Conservation (phyloP, 1,140 invertebrate species). For the Physella acuta region DNA sequence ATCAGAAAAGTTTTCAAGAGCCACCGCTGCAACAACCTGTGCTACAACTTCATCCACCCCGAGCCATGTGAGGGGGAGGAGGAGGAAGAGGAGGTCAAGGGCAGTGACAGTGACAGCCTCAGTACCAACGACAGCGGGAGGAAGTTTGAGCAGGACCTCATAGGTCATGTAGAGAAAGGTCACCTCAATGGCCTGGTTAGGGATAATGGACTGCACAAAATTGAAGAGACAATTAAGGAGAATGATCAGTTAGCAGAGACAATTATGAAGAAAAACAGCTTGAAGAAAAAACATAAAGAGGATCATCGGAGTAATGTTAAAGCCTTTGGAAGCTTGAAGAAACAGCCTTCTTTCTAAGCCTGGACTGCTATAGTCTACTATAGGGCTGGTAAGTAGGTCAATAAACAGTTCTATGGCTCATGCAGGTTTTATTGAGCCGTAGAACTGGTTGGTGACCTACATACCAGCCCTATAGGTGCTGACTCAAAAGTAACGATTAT, state of each 20-base stretch:
- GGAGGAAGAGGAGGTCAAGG: neutral
- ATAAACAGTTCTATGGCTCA: too few relatives aligned
- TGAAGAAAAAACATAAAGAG: neutral
- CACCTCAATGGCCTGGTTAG: neutral
- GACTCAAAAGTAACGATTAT: too few relatives aligned
- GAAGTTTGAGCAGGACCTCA: neutral
- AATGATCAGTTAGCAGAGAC: neutral
- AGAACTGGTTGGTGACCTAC: too few relatives aligned
- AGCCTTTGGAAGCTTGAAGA: neutral
- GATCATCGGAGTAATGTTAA: neutral
- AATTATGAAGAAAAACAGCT: neutral
- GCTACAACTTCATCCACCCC: conserved; percentile 16
- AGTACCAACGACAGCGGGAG: neutral
- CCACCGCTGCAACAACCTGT: conserved; percentile 34
- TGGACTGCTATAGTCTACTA: too few relatives aligned
- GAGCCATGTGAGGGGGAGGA: neutral
- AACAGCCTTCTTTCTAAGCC: neutral
- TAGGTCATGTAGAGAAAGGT: neutral
- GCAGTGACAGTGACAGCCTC: too few relatives aligned
- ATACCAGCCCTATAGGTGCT: too few relatives aligned
- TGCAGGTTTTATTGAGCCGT: too few relatives aligned
- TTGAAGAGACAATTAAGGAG: neutral
- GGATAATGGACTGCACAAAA: neutral
- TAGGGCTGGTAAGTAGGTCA: too few relatives aligned
- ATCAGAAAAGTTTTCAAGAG: conserved; percentile 23